Evolutionary conservation across 2,888 invertebrate genomes (phyloP).

Genomic region (Euspilapteryx auroguttella): DNA sequence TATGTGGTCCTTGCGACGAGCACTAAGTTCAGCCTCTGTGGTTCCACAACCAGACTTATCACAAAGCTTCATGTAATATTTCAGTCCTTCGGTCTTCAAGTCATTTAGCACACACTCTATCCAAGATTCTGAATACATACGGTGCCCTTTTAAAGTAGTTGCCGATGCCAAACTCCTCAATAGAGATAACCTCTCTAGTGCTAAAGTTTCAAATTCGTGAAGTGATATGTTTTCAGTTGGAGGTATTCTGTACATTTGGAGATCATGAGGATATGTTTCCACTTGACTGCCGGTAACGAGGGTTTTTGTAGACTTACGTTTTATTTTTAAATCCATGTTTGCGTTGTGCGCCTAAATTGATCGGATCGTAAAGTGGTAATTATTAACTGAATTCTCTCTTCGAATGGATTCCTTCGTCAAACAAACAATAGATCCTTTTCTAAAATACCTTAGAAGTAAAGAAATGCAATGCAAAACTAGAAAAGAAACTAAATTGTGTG

Average conservation of each 20-base stretch:
- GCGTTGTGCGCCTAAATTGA: too few relatives aligned
- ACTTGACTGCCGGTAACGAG: conserved; percentile 37
- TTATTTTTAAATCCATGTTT: conserved; percentile 45
- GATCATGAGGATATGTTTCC: conserved; percentile 70
- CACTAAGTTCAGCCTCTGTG: conserved; percentile 65
- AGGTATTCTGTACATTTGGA: conserved; percentile 77
- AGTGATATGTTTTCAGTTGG: conserved; percentile 75
- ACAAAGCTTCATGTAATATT: conserved; percentile 65
- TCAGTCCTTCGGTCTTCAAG: conserved; percentile 68
- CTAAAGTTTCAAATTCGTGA: conserved; percentile 85
- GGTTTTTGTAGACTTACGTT: conserved; percentile 34
- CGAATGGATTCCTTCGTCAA: too few relatives aligned
- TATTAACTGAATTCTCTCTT: too few relatives aligned
- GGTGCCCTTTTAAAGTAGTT: conserved; percentile 63
- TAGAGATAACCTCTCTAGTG: conserved; percentile 80
- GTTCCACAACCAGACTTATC: conserved; percentile 55
- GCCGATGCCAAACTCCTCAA: conserved; percentile 77
- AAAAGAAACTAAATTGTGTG: too few relatives aligned
- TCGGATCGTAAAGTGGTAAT: too few relatives aligned
- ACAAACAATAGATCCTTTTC: too few relatives aligned
- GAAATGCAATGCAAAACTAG: too few relatives aligned
- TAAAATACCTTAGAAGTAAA: too few relatives aligned
- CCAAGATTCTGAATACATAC: conserved; percentile 68
- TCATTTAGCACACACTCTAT: conserved; percentile 65
- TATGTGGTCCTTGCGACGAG: conserved; percentile 78